Base-by-base conservation (phyloP, 2,113 vertebrate species). In the Actenoides hombroni region DNA sequence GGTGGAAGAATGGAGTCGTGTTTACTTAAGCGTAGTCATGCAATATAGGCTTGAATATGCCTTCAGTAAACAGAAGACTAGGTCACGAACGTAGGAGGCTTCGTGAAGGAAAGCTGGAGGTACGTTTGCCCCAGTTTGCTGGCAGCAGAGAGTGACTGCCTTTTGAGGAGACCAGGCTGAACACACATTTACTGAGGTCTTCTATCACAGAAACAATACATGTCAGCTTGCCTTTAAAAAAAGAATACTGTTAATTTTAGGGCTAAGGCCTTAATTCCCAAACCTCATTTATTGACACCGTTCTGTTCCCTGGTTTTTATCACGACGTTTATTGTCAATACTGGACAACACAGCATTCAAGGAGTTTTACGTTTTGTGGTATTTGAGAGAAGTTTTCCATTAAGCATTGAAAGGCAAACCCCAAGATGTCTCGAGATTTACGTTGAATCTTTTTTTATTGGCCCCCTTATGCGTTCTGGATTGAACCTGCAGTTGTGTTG, bases 401-500 rank as follows among this genome's bases (percentile, higher is more conserved):
- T 71, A 31, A 31, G 5, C 23, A 8, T 71, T 74, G 37, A 31
- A 83, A 54, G 33, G 12, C 25, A 64, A 29, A 40, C 25, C 3
- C 5, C 24, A 28, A 40, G 84, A 21, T 53, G 4, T 65, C 63
- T 70, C 0, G 1, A 69, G 13, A 13, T 13, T 68, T 53, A 4
- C 0, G 3, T 29, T 54, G 29, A 49, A 68, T 37, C 4, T 11
- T 21, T 42, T 89, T 78, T 51, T 74, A 17, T 46, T 68, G 25
- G 81, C 19, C 42, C 7, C 1, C 46, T 54, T 44, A 2, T 15
- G n/a, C 3, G 2, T 77, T 51, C 23, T 73, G 53, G 11, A 29
- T 37, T 40, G 53, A 61, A 23, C 20, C 8, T 44, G 26, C 1
- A 5, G 26, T 63, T 49, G 13, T 44, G 23, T 39, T 0, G 0